Evolutionary conservation across 2,888 invertebrate species (phyloP), one percentile per base, ranked within the genome.

Genomic region (Drosophila affinis): DNA sequence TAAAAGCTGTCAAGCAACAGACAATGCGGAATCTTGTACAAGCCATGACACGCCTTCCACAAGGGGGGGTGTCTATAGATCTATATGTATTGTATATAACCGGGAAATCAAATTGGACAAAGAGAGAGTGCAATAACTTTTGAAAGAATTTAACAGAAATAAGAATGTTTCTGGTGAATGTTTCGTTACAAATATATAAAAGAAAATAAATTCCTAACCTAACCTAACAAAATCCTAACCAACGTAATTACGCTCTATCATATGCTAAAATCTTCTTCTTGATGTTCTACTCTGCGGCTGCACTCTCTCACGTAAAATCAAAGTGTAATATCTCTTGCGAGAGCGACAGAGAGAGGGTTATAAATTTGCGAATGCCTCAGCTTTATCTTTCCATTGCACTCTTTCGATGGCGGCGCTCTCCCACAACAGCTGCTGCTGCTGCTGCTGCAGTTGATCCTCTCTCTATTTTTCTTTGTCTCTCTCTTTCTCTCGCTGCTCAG

Each of bases 91-190:
- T 51, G 32, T 51, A 18, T 67, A 29, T 39, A 59, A 68, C 57
- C 67, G 68, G 67, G 67, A 67, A 67, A 57, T 57, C 5, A 45
- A 67, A 67, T 21, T 46, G 32, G 55, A 67, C 57, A 51, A 67
- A 51, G 17, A 10, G 17, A 10, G 24, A 68, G 58, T 39, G 21
- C 71, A 71, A 71, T 14, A 32, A 45, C 54, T 62, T 65, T 49
- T 67, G 60, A 27, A 59, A n/a, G 27, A 39, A 18, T n/a, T 24
- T 1, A 1, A 14, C 18, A 14, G 2, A 24, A 24, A 48, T 12
- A 34, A 12, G 5, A 27, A 7, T 27, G 6, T 27, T 27, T 27
- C 7, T 27, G 7, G 5, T 39, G 14, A 1, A 39, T 39, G 6
- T 14, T 51, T 51, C 10, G 9, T 51, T 17, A 29, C 21, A 21